Base-by-base conservation (phyloP, 2,888 invertebrate species). In the Amphipyra berbera region DNA sequence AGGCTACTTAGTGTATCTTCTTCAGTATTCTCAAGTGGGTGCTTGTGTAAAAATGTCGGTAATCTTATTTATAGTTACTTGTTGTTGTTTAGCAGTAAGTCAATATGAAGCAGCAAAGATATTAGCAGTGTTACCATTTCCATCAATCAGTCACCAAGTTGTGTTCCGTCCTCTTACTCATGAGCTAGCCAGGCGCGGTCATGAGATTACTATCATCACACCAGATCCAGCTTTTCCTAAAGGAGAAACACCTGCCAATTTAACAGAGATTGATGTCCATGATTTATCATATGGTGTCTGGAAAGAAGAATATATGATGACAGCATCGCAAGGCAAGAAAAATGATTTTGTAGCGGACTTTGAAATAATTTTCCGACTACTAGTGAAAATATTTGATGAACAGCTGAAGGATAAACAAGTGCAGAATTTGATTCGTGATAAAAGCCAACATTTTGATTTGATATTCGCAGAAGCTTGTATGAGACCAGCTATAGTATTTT, bases 71-170 rank as follows among this genome's bases (percentile, higher is more conserved):
- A 2, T 30, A 3, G 47, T 10, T 10, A 1, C 9, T 9, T 35
- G 13, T 8, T 47, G 0, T 0, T 14, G 9, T 14, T 33, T 47
- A 14, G 1, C n/a, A 13, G 1, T 14, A 4, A 47, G 10, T 35
- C 14, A 33, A 14, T 56, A 30, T 14, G 63, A 82, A 38, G 67
- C 77, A 0, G 87, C 86, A 1, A 85, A 78, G 65, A 93, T 94
- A 57, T 68, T 94, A 14, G 87, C 74, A 0, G 71, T 86, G 0
- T 79, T 89, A 21, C 83, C 92, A 1, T 10, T 83, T 1, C 85
- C 93, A 0, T 88, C 90, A 0, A 83, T 91, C 30, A 94, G 93
- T 53, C 93, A 94, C 57, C 92, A 93, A 78, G 73, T 89, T 0
- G 85, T 87, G 1, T 91, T 85, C 44, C 82, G 86, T 27, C 82